Evolutionary conservation across 2,888 invertebrate species (phyloP), one percentile per base, ranked within the genome.

Genomic region (Drosophila quinaria): DNA sequence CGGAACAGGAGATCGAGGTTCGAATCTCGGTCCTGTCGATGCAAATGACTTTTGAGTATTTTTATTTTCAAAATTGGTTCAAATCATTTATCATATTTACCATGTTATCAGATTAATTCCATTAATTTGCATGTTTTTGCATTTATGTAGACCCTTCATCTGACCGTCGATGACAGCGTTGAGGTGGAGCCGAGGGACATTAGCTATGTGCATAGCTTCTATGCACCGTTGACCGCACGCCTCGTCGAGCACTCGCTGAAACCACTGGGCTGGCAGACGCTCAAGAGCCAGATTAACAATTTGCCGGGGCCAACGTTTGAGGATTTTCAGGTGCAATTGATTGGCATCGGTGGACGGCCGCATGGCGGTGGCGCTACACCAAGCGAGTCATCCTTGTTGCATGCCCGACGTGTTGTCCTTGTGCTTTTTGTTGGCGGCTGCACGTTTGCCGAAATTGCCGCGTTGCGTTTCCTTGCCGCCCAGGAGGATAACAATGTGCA

Each of bases 341-440:
- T 94, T 70, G 94, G 94, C 0, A 94, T 94, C 1, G 94, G 94
- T 85, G 94, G 94, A 86, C 93, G 93, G 0, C 93, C 93, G 0
- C 93, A 95, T 61, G 93, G 94, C 4, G 94, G 94, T 13, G 94
- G 94, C 62, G 94, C 95, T 0, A 93, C 94, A 17, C 94, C 94
- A 0, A 95, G 94, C 78, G 94, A 95, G 55, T 94, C 93, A 67
- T 95, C 95, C 3, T 82, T 91, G 58, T 31, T 87, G 35, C 89
- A 93, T 71, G 82, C 88, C 60, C 90, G 90, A 46, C 89, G 91
- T 77, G 96, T 98, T 3, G 95, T 98, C 9, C 93, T 99, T 1
- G 97, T 99, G 0, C 98, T 98, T 92, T 98, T 99, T 91, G 95
- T 99, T 15, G 99, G 99, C 4, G 99, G 99, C 0, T 97, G 98